These are phyloP conservation scores for Leucopternis melanops DNA, from an alignment of 2,113 vertebrate genomes.

Conservation along the genomic window DNA sequence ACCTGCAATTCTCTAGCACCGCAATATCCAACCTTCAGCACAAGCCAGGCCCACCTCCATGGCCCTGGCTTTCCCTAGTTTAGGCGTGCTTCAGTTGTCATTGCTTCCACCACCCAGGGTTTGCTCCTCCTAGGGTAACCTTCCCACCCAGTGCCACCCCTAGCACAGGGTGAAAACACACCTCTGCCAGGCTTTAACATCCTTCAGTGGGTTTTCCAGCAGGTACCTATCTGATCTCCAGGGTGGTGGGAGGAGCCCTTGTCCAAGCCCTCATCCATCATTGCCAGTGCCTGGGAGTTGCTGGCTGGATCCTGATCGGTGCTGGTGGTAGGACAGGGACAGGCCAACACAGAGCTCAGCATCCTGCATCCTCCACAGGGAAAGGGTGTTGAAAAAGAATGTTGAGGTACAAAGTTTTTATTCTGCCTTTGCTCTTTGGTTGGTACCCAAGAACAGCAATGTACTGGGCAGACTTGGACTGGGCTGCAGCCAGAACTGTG, in stretches of 20 bases:
- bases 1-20: not conserved
- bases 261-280: not conserved
- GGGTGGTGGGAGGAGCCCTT: not conserved
- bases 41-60: not conserved
- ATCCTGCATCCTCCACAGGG: not conserved
- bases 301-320: fast-evolving
- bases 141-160: not conserved
- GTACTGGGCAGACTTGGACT: not conserved
- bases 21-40: not conserved
- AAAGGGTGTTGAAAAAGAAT: not conserved
- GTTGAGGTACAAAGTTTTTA: not conserved
- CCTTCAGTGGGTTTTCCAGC: not conserved
- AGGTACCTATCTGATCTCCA: not conserved
- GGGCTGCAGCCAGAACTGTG: not conserved
- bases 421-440: not conserved
- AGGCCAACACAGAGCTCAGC: not conserved
- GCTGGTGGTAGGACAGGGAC: not conserved
- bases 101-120: not conserved
- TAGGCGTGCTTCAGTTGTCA: not conserved
- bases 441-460: not conserved
- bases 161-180: not conserved
- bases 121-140: not conserved
- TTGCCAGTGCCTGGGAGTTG: not conserved
- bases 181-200: not conserved
- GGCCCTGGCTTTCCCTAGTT: not conserved